Evolutionary conservation across 53 echinoderm and acorn worm genomes (phyloP), one percentile per base, ranked within the genome.

Genomic region (Glandiceps talaboti): DNA sequence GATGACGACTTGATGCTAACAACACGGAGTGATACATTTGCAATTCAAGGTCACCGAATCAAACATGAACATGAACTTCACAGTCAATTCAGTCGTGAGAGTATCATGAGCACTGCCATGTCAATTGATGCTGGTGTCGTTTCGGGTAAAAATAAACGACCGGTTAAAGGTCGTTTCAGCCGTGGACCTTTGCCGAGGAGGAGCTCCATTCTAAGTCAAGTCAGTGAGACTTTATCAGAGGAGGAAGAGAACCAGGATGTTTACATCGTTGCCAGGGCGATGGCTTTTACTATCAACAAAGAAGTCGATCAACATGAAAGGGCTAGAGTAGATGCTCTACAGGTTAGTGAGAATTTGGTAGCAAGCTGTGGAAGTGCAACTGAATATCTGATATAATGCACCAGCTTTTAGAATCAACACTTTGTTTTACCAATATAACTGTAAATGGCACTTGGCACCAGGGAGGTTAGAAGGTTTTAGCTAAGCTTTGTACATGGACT

Each of bases 241-340:
- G 31, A 78, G 1, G 79, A 81, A 28, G 88, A 84, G 27, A 80
- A 76, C 73, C 84, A 89, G 27, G 88, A 93, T 27, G 91, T 87
- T 0, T 80, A 85, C 72, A 73, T 89, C 45, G 91, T 96, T 1
- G 89, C 93, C 29, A 93, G 85, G 76, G 91, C 97, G 0, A 73
- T 96, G 85, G 84, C 88, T 0, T 93, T 84, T 87, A 87, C 90
- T 75, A 73, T 85, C 33, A 78, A 32, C 33, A 79, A 27, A n/a
- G 73, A 81, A 32, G 29, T 77, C 25, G 74, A 28, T 30, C 86
- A 88, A 75, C 74, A 75, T n/a, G 82, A 81, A 26, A 73, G 74
- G 6, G 90, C 88, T 31, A 30, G 32, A 28, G 32, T 25, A n/a
- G 25, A 31, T 1, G 79, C 28, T 78, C 27, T 78, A 10, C 32